Conservation (phyloP, 1,140 invertebrate genomes). For the honey bee (Apis mellifera) region DNA sequence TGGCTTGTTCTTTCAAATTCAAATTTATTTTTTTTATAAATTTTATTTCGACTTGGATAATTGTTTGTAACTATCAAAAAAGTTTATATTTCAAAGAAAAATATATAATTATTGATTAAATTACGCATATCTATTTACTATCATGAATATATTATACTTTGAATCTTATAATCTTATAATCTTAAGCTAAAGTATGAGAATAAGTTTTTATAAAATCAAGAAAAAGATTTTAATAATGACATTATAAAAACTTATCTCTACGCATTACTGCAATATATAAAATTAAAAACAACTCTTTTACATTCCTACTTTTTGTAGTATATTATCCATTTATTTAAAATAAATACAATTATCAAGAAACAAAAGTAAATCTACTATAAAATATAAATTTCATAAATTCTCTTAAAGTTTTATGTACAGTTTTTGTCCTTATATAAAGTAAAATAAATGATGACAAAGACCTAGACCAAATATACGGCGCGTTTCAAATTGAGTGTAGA, state of each 20-base stretch:
- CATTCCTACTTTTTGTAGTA: background rate
- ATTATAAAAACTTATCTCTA: constrained; percentile 1
- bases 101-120: too few relatives aligned
- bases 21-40: background rate
- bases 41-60: background rate
- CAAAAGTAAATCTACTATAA: constrained; percentile 70
- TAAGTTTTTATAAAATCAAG: background rate
- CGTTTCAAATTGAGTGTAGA: constrained; percentile 59
- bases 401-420: constrained; percentile 71
- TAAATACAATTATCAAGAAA: constrained; percentile 75
- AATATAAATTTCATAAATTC: constrained; percentile 59
- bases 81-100: too few relatives aligned
- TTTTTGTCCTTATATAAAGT: constrained; percentile 26
- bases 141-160: background rate
- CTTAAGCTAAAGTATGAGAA: too few relatives aligned
- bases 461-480: constrained; percentile 9
- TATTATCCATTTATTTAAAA: constrained; percentile 75
- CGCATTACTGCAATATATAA: background rate
- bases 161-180: background rate
- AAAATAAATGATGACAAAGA: constrained; percentile 30
- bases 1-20: too few relatives aligned
- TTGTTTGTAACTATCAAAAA: background rate
- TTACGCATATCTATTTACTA: background rate
- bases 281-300: background rate
- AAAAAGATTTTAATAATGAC: background rate